Base-by-base conservation (phyloP, 2,888 invertebrate species). In the Mechanitis messenoides region DNA sequence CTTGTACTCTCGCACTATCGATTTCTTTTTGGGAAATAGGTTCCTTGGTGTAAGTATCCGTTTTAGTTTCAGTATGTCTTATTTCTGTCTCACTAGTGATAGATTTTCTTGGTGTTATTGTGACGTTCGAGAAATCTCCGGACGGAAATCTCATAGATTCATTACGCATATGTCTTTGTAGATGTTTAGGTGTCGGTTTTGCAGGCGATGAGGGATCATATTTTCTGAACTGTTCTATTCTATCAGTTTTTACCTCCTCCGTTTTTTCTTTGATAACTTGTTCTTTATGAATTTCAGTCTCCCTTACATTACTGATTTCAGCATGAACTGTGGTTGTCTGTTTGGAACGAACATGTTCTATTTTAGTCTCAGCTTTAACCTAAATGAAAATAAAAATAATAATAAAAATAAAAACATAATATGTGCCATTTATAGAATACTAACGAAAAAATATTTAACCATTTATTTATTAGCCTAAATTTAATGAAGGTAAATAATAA, bases 131-230 rank as follows among this genome's bases (percentile, higher is more conserved):
- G 65, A 91, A 91, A 67, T 91, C 91, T 35, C 91, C 91, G 1
- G 91, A 91, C 6, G 91, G 90, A 67, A 91, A 91, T 68, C 90
- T 80, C 91, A 91, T 91, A 0, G 91, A 91, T 66, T 91, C 91
- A 66, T 91, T 91, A 73, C 91, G 85, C 82, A 91, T 88, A 68
- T 91, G 91, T 62, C 91, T 80, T 74, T 90, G 91, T 68, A 91
- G 74, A 74, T 91, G 91, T 74, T 90, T 90, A 1, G 90, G 91
- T 2, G 90, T 90, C n/a, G 90, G 89, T 69, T 90, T 90, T 11
- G 80, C 85, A 3, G 90, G 90, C 12, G 88, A 89, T 0, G 85
- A 87, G 0, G 87, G 88, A 58, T 90, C 90, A 65, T 81, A 89
- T 67, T 90, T 89, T 65, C 85, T 82, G 57, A 89, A 88, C 66